phyloP scores from a whole-genome alignment of 2,797 vertebrate species.

The Huso huso region DNA sequence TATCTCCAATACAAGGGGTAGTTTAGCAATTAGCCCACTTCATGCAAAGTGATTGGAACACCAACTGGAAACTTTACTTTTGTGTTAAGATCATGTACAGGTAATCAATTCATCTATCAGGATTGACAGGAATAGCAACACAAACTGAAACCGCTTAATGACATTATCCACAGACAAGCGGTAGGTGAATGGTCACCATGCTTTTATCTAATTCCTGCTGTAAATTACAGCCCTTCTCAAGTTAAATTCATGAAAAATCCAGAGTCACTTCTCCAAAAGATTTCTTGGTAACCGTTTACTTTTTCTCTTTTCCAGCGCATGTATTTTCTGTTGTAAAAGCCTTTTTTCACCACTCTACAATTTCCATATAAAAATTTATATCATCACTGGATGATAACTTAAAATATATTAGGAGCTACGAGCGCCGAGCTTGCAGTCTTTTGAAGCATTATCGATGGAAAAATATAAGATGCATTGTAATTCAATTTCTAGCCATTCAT shows the following conservation, averaged over 20 bases:
- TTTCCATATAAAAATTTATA: conserved; percentile 43
- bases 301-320: conserved; percentile 23
- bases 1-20: no score
- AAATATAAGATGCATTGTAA: conserved; percentile 35
- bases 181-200: conserved; percentile 9
- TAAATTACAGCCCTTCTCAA: conserved; percentile 31
- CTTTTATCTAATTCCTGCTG: neutral
- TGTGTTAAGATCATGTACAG: no score
- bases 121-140: no score
- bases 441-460: conserved; percentile 31
- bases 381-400: conserved; percentile 33
- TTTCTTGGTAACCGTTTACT: conserved; percentile 35
- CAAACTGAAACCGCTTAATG: neutral
- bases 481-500: conserved; percentile 41
- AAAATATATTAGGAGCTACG: conserved; percentile 27
- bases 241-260: conserved; percentile 31
- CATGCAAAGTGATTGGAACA: no score
- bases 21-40: no score
- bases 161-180: conserved; percentile 9
- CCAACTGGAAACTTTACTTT: no score
- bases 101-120: no score
- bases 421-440: conserved; percentile 23
- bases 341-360: conserved; percentile 29
- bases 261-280: conserved; percentile 32
- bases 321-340: conserved; percentile 29